These are phyloP conservation scores for Sus scrofa DNA, from an alignment of 2,113 vertebrate species.

Conservation along the genomic window T2T-Sscrofa CM000825.6:71148001-71148500, in stretches of 20 bases:
- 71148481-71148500: not conserved
- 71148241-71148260: too few species aligned
- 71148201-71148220: too few species aligned
- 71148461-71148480: not conserved
- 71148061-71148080: too few species aligned
- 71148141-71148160: not conserved
- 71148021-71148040: too few species aligned
- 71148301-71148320: not conserved
- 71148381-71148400: not conserved
- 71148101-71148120: not conserved
- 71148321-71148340: not conserved
- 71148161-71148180: too few species aligned
- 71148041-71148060: too few species aligned
- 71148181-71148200: too few species aligned
- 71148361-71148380: not conserved
- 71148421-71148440: not conserved
- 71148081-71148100: too few species aligned
- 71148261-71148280: too few species aligned
- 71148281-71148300: not conserved
- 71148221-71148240: too few species aligned
- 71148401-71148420: not conserved
- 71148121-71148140: not conserved
- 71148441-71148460: not conserved
- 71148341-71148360: not conserved
- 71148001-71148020: too few species aligned